phyloP scores from a whole-genome alignment of 2,113 vertebrate genomes.

The Larimichthys polyactis region DNA sequence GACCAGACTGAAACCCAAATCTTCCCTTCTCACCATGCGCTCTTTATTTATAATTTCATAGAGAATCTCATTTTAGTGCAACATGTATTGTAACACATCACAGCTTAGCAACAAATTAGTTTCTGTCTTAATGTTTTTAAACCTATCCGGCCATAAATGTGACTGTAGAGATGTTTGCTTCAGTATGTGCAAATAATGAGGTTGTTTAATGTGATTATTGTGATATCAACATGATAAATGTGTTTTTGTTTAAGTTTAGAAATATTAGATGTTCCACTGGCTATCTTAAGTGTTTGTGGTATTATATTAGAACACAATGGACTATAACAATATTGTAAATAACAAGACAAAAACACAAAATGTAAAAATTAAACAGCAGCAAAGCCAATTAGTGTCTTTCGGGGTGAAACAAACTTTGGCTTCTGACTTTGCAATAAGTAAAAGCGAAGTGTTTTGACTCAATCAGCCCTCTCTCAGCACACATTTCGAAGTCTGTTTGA shows the following conservation, averaged over 20 bases:
- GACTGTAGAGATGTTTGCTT: background rate
- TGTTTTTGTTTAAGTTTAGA: constrained; percentile 13
- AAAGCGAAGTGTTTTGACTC: constrained; percentile 55
- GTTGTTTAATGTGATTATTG: constrained; percentile 38
- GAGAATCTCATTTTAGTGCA: constrained; percentile 16
- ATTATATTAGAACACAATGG: background rate
- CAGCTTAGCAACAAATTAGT: background rate
- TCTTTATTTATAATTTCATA: constrained; percentile 5
- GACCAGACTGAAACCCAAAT: constrained; percentile 26
- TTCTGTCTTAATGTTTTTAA: constrained; percentile 29
- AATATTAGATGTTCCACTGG: constrained; percentile 21
- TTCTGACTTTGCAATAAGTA: constrained; percentile 41
- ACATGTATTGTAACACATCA: background rate
- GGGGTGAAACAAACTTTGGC: constrained; percentile 24
- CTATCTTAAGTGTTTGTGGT: background rate
- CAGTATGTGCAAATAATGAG: constrained; percentile 33
- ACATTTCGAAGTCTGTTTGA: constrained; percentile 76
- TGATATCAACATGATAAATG: constrained; percentile 38
- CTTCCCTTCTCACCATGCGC: constrained; percentile 10
- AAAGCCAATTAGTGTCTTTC: constrained; percentile 14
- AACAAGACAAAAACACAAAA: background rate
- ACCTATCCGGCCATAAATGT: constrained; percentile 1
- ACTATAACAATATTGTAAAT: background rate
- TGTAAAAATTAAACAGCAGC: constrained; percentile 10
- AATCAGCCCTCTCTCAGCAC: constrained; percentile 50